Conservation (phyloP, 1,140 invertebrate genomes). For the Bombus breviceps region DNA sequence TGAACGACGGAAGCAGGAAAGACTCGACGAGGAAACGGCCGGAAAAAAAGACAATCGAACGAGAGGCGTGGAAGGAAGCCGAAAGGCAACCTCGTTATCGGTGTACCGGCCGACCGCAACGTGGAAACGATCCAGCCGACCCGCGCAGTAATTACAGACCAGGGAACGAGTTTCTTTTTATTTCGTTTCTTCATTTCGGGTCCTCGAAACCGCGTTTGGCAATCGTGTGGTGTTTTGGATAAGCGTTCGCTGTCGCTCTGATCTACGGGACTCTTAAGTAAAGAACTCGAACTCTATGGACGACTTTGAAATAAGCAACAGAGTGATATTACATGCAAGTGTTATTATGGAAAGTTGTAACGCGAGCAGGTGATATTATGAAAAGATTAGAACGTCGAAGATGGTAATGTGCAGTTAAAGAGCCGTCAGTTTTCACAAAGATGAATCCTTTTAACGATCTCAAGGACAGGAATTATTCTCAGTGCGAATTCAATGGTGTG, state of each 20-base stretch:
- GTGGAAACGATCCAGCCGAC: slow-evolving; percentile 30
- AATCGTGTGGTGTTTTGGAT: neutral
- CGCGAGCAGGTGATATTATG: too few species aligned
- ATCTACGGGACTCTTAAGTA: neutral
- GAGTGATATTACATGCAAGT: too few species aligned
- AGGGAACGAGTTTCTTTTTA: neutral
- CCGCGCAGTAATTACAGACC: slow-evolving; percentile 24
- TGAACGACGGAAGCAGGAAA: slow-evolving; percentile 61
- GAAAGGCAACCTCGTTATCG: slow-evolving; percentile 34
- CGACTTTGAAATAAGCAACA: too few species aligned
- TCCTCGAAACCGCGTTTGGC: neutral
- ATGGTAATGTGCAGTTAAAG: neutral
- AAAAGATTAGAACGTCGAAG: neutral
- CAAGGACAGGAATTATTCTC: neutral
- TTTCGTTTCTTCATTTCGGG: neutral
- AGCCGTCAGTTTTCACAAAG: too few species aligned
- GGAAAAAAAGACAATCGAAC: slow-evolving; percentile 31
- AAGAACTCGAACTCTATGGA: too few species aligned
- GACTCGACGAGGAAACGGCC: slow-evolving; percentile 26
- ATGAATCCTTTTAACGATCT: neutral
- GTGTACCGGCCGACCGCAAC: slow-evolving; percentile 35
- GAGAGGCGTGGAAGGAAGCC: neutral
- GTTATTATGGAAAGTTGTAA: too few species aligned
- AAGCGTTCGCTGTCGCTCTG: neutral
- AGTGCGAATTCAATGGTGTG: neutral